Conservation (phyloP, 37 sponge, comb jelly and placozoan species). For the Aphrocallistes beatrix region DNA sequence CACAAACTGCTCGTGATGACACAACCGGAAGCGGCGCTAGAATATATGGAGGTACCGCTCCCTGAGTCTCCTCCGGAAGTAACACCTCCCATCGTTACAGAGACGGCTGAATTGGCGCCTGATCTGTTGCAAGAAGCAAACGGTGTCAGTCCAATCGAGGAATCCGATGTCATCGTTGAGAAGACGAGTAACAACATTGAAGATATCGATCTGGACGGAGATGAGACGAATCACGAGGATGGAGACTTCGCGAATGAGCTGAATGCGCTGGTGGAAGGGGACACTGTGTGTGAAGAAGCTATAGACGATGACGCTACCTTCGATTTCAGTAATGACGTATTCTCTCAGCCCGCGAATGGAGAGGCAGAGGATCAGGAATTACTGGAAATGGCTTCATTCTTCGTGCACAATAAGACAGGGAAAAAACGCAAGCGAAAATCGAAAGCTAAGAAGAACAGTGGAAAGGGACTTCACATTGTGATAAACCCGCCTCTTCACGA, state of each 20-base stretch:
- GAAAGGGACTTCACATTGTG: neutral
- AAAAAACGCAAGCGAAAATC: neutral
- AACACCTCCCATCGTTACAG: neutral
- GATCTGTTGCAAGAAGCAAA: neutral
- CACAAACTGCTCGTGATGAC: neutral
- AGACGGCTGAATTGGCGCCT: neutral
- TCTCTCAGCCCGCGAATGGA: no score
- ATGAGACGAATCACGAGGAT: neutral
- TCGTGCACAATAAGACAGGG: no score
- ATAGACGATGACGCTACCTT: neutral
- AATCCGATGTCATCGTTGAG: neutral
- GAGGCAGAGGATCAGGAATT: no score
- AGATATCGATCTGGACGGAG: slow-evolving; percentile 10
- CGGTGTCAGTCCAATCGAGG: neutral
- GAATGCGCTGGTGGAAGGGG: neutral
- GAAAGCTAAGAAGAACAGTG: neutral
- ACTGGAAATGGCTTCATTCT: no score
- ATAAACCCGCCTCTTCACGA: neutral
- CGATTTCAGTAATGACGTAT: neutral
- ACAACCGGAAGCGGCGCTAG: neutral
- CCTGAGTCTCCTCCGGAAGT: no score
- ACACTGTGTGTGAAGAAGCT: neutral
- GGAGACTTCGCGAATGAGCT: slow-evolving; percentile 13
- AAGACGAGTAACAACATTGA: neutral
- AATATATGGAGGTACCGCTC: neutral